phyloP scores from a whole-genome alignment of 2,113 vertebrate genomes.

The Mesembrinibis cayennensis region DNA sequence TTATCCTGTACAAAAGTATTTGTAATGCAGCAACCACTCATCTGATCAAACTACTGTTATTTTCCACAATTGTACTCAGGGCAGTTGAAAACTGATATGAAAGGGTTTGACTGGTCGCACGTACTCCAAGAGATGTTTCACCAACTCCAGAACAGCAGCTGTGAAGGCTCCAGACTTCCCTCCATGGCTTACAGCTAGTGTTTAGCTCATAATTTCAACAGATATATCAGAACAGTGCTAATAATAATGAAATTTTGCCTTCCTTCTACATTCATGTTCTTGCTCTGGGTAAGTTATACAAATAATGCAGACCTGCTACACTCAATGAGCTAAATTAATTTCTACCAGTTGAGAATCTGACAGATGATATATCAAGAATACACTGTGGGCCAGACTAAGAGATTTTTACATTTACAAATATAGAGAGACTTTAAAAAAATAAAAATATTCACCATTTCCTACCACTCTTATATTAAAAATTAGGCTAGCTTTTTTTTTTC shows the following conservation, averaged over 20 bases:
- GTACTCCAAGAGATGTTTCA: not conserved
- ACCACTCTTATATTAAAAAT: not conserved
- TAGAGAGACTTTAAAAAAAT: not conserved
- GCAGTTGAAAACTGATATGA: not conserved
- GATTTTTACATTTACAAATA: not conserved
- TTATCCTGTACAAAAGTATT: not conserved
- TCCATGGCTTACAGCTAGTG: not conserved
- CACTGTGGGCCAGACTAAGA: not conserved
- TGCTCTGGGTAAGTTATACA: not conserved
- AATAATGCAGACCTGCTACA: not conserved
- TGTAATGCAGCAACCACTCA: not conserved
- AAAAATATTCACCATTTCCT: not conserved
- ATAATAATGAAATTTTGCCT: not conserved
- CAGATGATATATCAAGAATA: not conserved
- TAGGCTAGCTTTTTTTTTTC: not conserved
- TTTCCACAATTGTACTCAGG: not conserved
- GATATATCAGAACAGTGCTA: not conserved
- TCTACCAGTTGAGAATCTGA: not conserved
- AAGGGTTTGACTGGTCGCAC: not conserved
- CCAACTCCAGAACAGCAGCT: not conserved
- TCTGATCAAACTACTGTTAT: not conserved
- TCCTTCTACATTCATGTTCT: not conserved
- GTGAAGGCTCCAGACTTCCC: not conserved
- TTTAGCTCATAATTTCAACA: not conserved
- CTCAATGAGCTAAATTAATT: not conserved